Conservation (phyloP, 2,113 vertebrate species). For the Corvus moneduloides region DNA sequence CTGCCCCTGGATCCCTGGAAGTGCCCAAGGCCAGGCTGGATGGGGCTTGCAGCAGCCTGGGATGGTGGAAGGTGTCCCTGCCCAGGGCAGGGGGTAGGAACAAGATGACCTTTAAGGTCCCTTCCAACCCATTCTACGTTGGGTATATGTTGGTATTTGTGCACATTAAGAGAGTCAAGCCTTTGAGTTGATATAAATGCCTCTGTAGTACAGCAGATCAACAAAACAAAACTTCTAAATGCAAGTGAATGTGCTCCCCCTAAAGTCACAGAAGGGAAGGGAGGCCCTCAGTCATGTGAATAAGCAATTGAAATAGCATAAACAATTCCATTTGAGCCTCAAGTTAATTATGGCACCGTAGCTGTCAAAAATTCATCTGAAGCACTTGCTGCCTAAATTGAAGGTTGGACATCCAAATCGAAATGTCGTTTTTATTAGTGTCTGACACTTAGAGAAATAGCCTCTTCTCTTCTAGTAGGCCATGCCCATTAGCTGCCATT, state of each 20-base stretch:
- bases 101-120: neutral
- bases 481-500: slow-evolving; percentile 41
- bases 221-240: neutral
- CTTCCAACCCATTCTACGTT: neutral
- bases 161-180: neutral
- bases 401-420: slow-evolving; percentile 48
- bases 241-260: neutral
- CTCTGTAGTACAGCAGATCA: neutral
- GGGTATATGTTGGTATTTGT: neutral
- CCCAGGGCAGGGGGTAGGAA: neutral
- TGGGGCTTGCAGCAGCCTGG: neutral
- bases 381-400: slow-evolving; percentile 40
- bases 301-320: neutral
- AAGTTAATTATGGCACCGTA: slow-evolving; percentile 33
- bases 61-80: neutral
- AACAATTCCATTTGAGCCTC: slow-evolving; percentile 21
- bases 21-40: neutral
- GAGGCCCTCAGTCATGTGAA: neutral
- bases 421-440: slow-evolving; percentile 54
- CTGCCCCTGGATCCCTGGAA: neutral
- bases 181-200: neutral
- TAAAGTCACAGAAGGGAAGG: neutral
- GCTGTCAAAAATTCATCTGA: slow-evolving; percentile 37
- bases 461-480: neutral
- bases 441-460: slow-evolving; percentile 26